Evolutionary conservation across 64 coral and sea anemone species (phyloP).

Genomic region (Stichodactyla helianthus): DNA sequence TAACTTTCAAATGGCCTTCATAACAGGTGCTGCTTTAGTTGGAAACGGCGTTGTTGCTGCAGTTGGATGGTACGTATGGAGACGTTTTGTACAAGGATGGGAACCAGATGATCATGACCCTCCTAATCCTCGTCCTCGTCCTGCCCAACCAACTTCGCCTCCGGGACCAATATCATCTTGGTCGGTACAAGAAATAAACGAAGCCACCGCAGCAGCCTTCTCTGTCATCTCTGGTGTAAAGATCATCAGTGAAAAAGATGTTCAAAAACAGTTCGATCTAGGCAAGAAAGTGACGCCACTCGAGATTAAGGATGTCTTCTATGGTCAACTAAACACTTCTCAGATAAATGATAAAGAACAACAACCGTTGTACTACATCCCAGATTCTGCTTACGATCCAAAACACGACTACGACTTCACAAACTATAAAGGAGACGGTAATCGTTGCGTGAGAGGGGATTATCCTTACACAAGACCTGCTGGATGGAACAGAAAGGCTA

Average conservation of each 20-base stretch:
- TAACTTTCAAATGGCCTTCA: too few relatives aligned
- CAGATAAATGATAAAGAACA: slow-evolving; percentile 15
- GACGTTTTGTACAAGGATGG: too few relatives aligned
- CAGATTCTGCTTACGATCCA: slow-evolving; percentile 25
- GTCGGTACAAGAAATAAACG: slow-evolving; percentile 8
- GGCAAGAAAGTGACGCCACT: slow-evolving; percentile 19
- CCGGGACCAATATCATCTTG: not conserved
- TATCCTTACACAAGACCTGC: not conserved
- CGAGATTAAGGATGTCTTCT: slow-evolving; percentile 22
- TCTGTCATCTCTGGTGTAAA: not conserved
- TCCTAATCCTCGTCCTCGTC: too few relatives aligned
- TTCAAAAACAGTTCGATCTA: not conserved
- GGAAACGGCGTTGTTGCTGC: too few relatives aligned
- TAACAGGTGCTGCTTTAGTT: too few relatives aligned
- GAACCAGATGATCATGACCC: too few relatives aligned
- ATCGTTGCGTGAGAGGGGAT: not conserved
- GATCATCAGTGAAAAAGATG: slow-evolving; percentile 1
- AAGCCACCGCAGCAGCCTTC: slow-evolving; percentile 21
- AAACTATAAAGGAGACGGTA: slow-evolving; percentile 11
- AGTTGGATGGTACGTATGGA: too few relatives aligned
- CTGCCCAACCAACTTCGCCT: too few relatives aligned
- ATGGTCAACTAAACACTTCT: slow-evolving; percentile 26
- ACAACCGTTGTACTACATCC: slow-evolving; percentile 23
- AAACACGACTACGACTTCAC: not conserved
- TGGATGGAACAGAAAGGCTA: slow-evolving; percentile 9